Percentiles rank a stretch among this genome's conserved stretches.
phyloP scores from a whole-genome alignment of 2,888 invertebrate genomes.

The Falcaria lacertinaria region DNA sequence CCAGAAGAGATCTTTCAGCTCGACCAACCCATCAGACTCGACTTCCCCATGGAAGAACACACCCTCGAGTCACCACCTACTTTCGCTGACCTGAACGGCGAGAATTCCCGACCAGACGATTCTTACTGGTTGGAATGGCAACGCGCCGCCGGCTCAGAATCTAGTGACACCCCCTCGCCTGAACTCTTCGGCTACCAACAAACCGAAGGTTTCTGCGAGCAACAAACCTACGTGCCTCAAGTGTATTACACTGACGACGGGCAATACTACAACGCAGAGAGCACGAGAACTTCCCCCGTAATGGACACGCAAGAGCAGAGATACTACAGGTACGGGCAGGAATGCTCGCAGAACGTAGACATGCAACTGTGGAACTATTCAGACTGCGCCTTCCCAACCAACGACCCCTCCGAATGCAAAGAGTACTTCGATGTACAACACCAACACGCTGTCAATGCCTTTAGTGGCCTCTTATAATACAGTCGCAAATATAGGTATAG shows the following conservation, averaged over 20 bases:
- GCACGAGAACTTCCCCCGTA: conserved; percentile 52
- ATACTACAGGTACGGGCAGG: conserved; percentile 59
- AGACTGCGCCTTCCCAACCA: conserved; percentile 57
- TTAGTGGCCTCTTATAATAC: conserved; percentile 59
- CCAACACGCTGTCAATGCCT: conserved; percentile 53
- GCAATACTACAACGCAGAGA: conserved; percentile 60
- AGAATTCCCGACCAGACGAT: conserved; percentile 83
- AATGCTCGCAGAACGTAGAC: conserved; percentile 52
- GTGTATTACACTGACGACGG: conserved; percentile 66
- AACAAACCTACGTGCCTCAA: conserved; percentile 54
- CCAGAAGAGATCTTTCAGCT: conserved; percentile 89
- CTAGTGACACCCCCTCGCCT: conserved; percentile 79
- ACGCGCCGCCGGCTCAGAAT: conserved; percentile 65
- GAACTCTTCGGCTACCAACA: conserved; percentile 74
- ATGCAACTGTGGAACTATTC: conserved; percentile 61
- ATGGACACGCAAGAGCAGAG: conserved; percentile 60
- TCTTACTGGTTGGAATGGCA: conserved; percentile 81
- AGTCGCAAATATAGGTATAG: conserved; percentile 42
- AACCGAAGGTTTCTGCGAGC: conserved; percentile 61
- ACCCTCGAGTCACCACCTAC: conserved; percentile 83
- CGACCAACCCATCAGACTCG: conserved; percentile 85
- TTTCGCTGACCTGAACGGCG: conserved; percentile 85
- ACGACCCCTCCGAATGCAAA: conserved; percentile 51
- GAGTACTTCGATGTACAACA: conserved; percentile 60
- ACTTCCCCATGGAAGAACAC: conserved; percentile 76